Conservation (phyloP, 2,797 vertebrate species). For the Gadopsis bispinosus region DNA sequence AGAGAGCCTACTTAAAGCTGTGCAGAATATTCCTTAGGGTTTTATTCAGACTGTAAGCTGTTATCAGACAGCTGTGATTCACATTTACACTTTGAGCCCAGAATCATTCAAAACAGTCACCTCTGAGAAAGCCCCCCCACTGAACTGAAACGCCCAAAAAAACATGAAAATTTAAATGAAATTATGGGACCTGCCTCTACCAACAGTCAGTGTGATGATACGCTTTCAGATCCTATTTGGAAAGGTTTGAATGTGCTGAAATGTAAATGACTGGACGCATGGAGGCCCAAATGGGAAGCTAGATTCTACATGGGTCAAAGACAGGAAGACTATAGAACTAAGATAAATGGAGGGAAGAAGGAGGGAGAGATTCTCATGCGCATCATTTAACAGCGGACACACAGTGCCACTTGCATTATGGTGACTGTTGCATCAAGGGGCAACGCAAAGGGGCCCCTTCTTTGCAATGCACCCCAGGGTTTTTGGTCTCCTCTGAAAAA, state of each 20-base stretch:
- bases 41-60: conserved; percentile 47
- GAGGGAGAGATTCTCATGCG: conserved; percentile 80
- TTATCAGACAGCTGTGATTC: conserved; percentile 61
- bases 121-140: conserved; percentile 44
- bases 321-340: conserved; percentile 79
- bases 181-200: conserved; percentile 67
- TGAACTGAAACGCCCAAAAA: conserved; percentile 44
- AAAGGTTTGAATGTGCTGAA: conserved; percentile 73
- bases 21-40: conserved; percentile 50
- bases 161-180: conserved; percentile 70
- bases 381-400: conserved; percentile 83
- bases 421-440: conserved; percentile 83
- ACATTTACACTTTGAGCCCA: conserved; percentile 66
- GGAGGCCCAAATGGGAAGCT: conserved; percentile 82
- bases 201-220: conserved; percentile 76
- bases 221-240: conserved; percentile 80
- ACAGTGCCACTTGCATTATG: conserved; percentile 87
- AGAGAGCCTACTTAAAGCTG: conserved; percentile 40
- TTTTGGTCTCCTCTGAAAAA: conserved; percentile 62
- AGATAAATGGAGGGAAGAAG: conserved; percentile 70
- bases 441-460: conserved; percentile 72
- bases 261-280: conserved; percentile 80
- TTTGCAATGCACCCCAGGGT: conserved; percentile 64
- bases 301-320: conserved; percentile 84
- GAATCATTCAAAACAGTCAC: conserved; percentile 59